These are phyloP conservation scores for Panulirus ornatus DNA, from an alignment of 1,140 invertebrate genomes.

Conservation along the genomic window DNA sequence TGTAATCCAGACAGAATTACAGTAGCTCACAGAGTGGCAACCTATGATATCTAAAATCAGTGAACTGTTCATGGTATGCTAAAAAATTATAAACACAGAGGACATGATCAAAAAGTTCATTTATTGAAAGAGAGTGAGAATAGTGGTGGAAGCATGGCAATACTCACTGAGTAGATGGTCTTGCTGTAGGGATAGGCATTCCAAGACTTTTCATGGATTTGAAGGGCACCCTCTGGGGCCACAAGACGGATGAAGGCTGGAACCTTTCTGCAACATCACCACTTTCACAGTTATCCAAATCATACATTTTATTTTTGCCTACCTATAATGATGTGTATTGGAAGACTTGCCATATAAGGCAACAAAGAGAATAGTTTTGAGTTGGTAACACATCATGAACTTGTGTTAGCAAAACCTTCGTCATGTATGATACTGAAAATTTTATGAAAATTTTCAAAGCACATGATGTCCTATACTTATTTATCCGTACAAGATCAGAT, in stretches of 20 bases:
- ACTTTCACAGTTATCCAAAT: too few relatives aligned
- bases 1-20: not conserved
- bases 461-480: too few relatives aligned
- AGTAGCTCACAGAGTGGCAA: not conserved
- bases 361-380: too few relatives aligned
- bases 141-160: not conserved
- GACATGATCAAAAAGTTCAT: not conserved
- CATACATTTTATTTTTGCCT: too few relatives aligned
- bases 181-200: conserved; percentile 63
- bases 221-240: conserved; percentile 53
- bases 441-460: too few relatives aligned
- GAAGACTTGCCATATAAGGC: too few relatives aligned
- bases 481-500: too few relatives aligned
- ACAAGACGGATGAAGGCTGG: conserved; percentile 51
- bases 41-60: not conserved
- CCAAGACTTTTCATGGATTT: conserved; percentile 64
- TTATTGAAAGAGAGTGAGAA: not conserved
- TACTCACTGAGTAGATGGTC: conserved; percentile 56
- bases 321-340: too few relatives aligned
- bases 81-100: not conserved
- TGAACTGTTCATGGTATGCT: too few relatives aligned
- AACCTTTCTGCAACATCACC: conserved; percentile 46
- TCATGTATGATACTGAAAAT: too few relatives aligned
- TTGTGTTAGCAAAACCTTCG: too few relatives aligned
- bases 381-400: too few relatives aligned